Conservation (phyloP, 1,140 invertebrate species). For the Zaprionus ornatus region DNA sequence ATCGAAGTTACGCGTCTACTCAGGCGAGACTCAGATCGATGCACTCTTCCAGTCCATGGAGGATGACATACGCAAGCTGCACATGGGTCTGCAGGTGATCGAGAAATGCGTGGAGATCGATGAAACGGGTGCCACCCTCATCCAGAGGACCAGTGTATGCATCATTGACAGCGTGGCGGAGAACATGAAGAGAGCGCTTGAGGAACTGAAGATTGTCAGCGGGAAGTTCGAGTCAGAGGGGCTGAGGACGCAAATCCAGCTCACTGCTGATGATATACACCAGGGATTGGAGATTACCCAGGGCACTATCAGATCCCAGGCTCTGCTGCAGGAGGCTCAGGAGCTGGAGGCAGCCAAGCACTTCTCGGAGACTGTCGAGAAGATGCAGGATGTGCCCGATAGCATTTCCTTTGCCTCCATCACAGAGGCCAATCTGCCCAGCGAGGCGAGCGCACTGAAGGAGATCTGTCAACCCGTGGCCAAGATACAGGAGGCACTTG, state of each 20-base stretch:
- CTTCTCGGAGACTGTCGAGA: conserved; percentile 81
- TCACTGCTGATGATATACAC: conserved; percentile 84
- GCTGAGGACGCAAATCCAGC: conserved; percentile 83
- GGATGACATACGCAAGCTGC: conserved; percentile 86
- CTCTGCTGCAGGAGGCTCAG: conserved; percentile 84
- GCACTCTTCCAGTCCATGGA: conserved; percentile 86
- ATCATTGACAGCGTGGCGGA: conserved; percentile 86
- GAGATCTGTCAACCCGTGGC: conserved; percentile 81
- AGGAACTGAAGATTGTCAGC: conserved; percentile 84
- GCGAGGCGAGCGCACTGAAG: conserved; percentile 81
- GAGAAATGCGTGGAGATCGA: conserved; percentile 89
- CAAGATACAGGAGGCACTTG: conserved; percentile 83
- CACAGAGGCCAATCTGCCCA: conserved; percentile 84
- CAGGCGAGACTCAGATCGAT: conserved; percentile 83
- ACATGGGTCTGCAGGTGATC: conserved; percentile 87
- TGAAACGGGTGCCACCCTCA: conserved; percentile 86
- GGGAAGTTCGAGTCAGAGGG: conserved; percentile 60
- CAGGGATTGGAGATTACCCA: conserved; percentile 85
- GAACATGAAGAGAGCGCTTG: conserved; percentile 85
- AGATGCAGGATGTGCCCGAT: conserved; percentile 84
- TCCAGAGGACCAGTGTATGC: conserved; percentile 87
- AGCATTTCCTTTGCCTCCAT: conserved; percentile 84
- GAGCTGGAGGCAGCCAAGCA: conserved; percentile 84
- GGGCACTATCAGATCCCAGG: conserved; percentile 85
- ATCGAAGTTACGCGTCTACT: conserved; percentile 85